Percentiles rank a stretch among this genome's conserved stretches.
phyloP scores from a whole-genome alignment of 2,888 invertebrate species.

The Sarcophaga variegata region DNA sequence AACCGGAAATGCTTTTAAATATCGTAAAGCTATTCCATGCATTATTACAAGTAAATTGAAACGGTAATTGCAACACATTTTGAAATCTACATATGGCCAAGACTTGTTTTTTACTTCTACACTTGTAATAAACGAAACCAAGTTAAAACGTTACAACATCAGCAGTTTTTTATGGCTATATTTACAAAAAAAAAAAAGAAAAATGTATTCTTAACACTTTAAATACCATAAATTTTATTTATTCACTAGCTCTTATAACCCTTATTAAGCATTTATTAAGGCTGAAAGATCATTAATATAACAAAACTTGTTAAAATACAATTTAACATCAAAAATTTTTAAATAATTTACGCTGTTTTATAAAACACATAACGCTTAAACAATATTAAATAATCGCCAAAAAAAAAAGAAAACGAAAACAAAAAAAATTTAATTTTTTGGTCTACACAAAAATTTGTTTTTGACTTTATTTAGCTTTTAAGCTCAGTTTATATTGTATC shows the following conservation, averaged over 20 bases:
- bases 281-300: not conserved
- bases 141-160: too few relatives aligned
- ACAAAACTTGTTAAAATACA: not conserved
- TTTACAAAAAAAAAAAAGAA: too few relatives aligned
- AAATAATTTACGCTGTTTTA: not conserved
- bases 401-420: conserved; percentile 37
- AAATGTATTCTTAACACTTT: too few relatives aligned
- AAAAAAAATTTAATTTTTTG: not conserved
- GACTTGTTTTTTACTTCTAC: too few relatives aligned
- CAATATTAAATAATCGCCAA: conserved; percentile 63
- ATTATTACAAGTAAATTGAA: conserved; percentile 9
- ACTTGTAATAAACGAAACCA: too few relatives aligned
- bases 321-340: not conserved
- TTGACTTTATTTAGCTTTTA: conserved; percentile 26
- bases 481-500: conserved; percentile 23
- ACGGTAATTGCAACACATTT: too few relatives aligned
- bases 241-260: too few relatives aligned
- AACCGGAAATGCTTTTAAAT: not conserved
- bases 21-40: not conserved
- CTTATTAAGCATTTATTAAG: too few relatives aligned
- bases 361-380: conserved; percentile 24
- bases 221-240: too few relatives aligned
- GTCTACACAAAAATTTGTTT: conserved; percentile 17
- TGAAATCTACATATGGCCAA: too few relatives aligned
- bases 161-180: too few relatives aligned